Evolutionary conservation across 2,113 vertebrate species (phyloP).

Genomic region (Vulpes ferrilata): DNA sequence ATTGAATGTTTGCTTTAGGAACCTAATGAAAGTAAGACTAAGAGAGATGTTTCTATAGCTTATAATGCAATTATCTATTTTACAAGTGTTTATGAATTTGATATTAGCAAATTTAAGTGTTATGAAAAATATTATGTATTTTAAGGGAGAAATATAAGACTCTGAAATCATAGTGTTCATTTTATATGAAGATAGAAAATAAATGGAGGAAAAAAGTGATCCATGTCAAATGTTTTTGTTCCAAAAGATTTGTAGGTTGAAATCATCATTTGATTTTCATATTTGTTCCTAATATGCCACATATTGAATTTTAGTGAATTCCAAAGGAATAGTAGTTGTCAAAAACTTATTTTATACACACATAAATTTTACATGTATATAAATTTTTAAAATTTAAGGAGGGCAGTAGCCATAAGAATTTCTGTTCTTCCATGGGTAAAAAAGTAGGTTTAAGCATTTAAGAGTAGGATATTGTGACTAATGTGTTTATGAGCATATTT

Average conservation of each 20-base stretch:
- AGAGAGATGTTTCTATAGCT: neutral
- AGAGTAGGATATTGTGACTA: constrained; percentile 40
- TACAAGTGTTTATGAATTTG: constrained; percentile 1
- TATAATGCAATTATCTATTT: neutral
- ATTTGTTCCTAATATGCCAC: neutral
- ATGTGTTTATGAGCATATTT: neutral
- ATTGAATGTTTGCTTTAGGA: constrained; percentile 40
- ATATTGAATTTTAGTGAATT: constrained; percentile 36
- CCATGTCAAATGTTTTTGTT: neutral
- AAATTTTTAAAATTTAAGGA: neutral
- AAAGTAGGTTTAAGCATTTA: neutral
- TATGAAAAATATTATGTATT: neutral
- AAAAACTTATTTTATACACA: neutral
- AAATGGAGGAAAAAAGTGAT: neutral
- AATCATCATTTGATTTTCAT: neutral
- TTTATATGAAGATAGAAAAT: constrained; percentile 2
- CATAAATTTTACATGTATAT: neutral
- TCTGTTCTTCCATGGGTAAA: neutral
- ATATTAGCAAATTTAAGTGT: neutral
- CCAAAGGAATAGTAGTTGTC: neutral
- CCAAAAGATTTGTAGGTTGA: neutral
- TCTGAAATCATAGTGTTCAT: constrained; percentile 3
- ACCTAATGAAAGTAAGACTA: constrained; percentile 29
- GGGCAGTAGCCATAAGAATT: neutral
- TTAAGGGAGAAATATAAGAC: neutral